phyloP scores from a whole-genome alignment of 2,113 vertebrate genomes.

The Leptocoma aspasia region DNA sequence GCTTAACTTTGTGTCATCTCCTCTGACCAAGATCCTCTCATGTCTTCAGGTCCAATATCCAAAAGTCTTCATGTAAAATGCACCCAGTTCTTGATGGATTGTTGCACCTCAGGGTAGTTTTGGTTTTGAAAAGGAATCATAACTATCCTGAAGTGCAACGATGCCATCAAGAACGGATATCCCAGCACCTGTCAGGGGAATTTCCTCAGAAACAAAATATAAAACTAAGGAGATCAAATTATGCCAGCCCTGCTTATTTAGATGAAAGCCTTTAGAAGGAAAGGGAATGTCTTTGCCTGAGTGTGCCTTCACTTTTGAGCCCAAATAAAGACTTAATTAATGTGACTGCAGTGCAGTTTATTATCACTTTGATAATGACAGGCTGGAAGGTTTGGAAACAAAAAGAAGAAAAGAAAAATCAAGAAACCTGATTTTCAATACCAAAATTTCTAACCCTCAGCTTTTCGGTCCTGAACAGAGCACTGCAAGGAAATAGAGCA shows the following conservation, averaged over 20 bases:
- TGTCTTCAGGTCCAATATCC: rapidly evolving
- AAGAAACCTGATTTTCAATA: neutral
- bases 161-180: neutral
- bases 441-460: neutral
- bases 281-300: neutral
- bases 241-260: neutral
- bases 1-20: neutral
- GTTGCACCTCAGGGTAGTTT: rapidly evolving
- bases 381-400: neutral
- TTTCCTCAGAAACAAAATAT: neutral
- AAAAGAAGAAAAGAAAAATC: rapidly evolving
- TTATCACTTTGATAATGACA: neutral
- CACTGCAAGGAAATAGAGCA: rapidly evolving
- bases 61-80: neutral
- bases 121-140: neutral
- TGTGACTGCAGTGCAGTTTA: neutral
- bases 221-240: neutral
- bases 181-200: neutral
- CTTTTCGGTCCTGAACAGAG: neutral
- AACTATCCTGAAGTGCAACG: neutral
- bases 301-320: neutral
- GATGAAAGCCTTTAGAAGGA: neutral
- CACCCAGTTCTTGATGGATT: neutral
- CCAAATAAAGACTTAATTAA: neutral
- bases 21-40: neutral